Conservation (phyloP, 2,113 vertebrate genomes). For the Genyomyrus donnyi region DNA sequence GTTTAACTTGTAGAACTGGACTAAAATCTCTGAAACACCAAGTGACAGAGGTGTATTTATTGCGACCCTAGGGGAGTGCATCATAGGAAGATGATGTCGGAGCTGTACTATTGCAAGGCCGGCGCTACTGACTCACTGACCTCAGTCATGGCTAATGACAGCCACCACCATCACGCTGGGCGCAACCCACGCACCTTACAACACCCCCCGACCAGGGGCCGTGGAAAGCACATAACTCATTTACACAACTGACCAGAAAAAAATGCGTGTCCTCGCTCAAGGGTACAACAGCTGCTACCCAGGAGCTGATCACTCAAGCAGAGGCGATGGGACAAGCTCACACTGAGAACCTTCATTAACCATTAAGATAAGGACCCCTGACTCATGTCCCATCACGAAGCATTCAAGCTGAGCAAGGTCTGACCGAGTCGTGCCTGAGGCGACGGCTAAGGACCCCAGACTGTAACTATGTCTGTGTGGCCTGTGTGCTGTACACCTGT, state of each 20-base stretch:
- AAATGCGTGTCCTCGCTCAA: not conserved
- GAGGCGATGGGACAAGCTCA: not conserved
- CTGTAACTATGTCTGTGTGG: no score
- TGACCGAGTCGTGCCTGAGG: no score
- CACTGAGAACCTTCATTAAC: not conserved
- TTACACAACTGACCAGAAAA: not conserved
- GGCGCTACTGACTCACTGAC: not conserved
- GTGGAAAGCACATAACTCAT: not conserved
- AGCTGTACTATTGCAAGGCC: no score
- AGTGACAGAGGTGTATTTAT: not conserved
- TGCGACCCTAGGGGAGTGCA: not conserved
- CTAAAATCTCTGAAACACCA: not conserved
- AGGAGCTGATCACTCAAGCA: not conserved
- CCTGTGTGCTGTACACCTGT: not conserved
- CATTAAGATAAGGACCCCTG: not conserved
- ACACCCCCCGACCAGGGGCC: not conserved
- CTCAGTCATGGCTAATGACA: not conserved
- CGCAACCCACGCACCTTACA: not conserved
- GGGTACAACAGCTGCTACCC: not conserved
- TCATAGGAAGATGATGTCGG: not conserved
- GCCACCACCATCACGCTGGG: not conserved
- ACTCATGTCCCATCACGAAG: not conserved
- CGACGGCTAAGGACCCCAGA: not conserved
- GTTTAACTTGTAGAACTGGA: not conserved
- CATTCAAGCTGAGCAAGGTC: not conserved